These are phyloP conservation scores for Cyphomyrus plagiostoma DNA, from an alignment of 2,113 vertebrate genomes.

Conservation along the genomic window DNA sequence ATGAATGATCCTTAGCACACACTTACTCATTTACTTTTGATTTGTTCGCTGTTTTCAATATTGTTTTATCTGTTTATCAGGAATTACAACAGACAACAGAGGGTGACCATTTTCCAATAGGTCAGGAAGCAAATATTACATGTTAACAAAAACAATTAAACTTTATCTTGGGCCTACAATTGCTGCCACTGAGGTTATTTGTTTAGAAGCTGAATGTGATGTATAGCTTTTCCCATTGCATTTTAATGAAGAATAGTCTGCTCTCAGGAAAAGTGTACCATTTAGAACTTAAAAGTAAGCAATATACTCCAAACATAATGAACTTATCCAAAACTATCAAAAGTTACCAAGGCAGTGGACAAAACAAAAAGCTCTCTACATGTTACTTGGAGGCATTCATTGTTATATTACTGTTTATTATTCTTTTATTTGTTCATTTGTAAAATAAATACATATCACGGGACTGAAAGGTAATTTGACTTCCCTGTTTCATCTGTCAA, in stretches of 20 bases:
- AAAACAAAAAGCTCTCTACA: neutral
- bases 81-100: neutral
- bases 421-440: neutral
- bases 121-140: neutral
- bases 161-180: neutral
- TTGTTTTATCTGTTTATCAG: neutral
- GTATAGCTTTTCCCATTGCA: neutral
- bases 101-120: neutral
- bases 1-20: neutral
- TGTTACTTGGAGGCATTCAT: neutral
- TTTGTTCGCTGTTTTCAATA: neutral
- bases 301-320: neutral
- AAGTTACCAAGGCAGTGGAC: neutral
- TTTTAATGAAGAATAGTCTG: constrained; percentile 1
- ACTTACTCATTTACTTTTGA: neutral
- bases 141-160: neutral
- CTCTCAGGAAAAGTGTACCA: neutral
- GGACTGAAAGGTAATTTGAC: neutral
- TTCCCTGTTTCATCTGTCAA: neutral
- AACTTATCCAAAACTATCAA: neutral
- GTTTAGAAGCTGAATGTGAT: constrained; percentile 7
- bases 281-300: neutral
- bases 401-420: neutral
- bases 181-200: neutral
- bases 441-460: neutral